Conservation (phyloP, 2,113 vertebrate genomes). For the Rhea pennata region DNA sequence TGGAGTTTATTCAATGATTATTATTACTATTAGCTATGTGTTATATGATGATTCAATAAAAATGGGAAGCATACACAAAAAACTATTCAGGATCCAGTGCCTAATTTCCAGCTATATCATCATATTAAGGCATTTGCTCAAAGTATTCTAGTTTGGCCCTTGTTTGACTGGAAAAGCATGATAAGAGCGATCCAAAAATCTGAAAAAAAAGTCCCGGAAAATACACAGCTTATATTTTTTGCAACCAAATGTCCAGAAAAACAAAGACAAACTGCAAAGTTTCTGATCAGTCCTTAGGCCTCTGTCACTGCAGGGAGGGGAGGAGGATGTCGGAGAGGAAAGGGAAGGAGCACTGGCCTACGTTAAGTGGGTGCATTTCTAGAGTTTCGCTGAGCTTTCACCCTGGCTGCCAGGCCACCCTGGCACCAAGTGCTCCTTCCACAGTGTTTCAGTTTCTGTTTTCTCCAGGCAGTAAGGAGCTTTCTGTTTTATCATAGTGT, state of each 20-base stretch:
- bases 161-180: background rate
- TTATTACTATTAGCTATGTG: background rate
- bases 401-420: background rate
- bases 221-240: background rate
- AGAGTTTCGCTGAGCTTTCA: background rate
- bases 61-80: background rate
- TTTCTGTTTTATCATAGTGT: background rate
- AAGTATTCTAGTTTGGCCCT: background rate
- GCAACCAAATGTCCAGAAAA: background rate
- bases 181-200: background rate
- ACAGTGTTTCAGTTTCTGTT: conserved; percentile 34
- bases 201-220: background rate
- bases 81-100: background rate
- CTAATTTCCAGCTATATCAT: background rate
- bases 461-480: conserved; percentile 14
- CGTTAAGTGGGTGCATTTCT: background rate
- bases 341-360: background rate
- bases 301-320: accelerated
- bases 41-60: background rate
- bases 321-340: background rate
- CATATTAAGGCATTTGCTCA: background rate
- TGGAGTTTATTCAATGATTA: background rate
- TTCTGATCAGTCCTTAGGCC: background rate
- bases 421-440: background rate
- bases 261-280: background rate